Conservation (phyloP, 2,797 vertebrate genomes). For the Rachycentron canadum region DNA sequence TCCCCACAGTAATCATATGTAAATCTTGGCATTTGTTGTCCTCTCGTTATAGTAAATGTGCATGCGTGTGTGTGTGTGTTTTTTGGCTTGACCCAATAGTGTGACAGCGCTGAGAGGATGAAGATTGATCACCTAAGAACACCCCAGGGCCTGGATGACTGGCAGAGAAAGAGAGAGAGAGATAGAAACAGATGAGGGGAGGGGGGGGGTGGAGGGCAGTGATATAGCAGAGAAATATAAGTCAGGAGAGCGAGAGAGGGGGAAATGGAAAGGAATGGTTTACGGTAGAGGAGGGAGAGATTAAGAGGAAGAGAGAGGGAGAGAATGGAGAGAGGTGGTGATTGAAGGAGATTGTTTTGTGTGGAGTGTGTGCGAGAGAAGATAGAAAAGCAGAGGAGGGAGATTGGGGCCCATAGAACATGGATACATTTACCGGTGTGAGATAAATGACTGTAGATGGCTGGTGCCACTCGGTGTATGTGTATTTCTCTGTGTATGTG, state of each 20-base stretch:
- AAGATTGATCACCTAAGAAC: slow-evolving; percentile 86
- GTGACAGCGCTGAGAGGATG: slow-evolving; percentile 78
- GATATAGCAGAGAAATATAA: slow-evolving; percentile 71
- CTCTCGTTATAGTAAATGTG: slow-evolving; percentile 50
- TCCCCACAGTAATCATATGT: slow-evolving; percentile 75
- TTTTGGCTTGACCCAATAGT: slow-evolving; percentile 65
- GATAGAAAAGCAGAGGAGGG: slow-evolving; percentile 71
- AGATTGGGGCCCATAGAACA: slow-evolving; percentile 75
- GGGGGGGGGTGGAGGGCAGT: slow-evolving; percentile 3
- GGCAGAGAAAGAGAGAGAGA: slow-evolving; percentile 72
- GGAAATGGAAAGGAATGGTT: slow-evolving; percentile 69
- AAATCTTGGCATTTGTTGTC: slow-evolving; percentile 82
- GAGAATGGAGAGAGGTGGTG: slow-evolving; percentile 68
- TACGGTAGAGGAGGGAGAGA: slow-evolving; percentile 75
- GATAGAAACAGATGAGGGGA: slow-evolving; percentile 53
- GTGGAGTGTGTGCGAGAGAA: slow-evolving; percentile 72
- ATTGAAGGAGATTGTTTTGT: slow-evolving; percentile 83
- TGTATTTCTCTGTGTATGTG: slow-evolving; percentile 28
- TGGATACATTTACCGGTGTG: slow-evolving; percentile 77
- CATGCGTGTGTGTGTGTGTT: slow-evolving; percentile 20
- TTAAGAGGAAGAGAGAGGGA: slow-evolving; percentile 67
- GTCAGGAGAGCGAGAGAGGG: slow-evolving; percentile 44
- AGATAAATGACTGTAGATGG: slow-evolving; percentile 84
- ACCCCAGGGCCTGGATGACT: slow-evolving; percentile 77
- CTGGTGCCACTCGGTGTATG: slow-evolving; percentile 48